Conservation (phyloP, 2,888 invertebrate genomes). For the Amphipyra tragopoginis region DNA sequence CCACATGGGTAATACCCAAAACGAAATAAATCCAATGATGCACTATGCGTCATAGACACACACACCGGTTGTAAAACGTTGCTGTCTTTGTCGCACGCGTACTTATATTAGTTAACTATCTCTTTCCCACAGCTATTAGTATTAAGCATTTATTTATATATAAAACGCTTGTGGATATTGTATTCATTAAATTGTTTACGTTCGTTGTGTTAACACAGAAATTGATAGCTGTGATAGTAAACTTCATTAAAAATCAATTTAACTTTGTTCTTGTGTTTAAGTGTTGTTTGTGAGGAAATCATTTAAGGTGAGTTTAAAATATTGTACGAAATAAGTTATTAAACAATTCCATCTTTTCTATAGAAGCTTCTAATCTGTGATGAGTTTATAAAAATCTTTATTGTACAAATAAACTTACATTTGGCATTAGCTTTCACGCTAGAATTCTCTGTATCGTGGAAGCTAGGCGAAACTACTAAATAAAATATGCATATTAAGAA, state of each 20-base stretch:
- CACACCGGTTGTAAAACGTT: conserved; percentile 8
- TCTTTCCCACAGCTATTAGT: conserved; percentile 21
- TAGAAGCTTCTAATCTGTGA: no score
- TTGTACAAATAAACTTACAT: no score
- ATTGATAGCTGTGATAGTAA: conserved; percentile 6
- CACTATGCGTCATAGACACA: conserved; percentile 36
- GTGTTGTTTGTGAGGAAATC: background rate
- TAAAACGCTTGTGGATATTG: conserved; percentile 22
- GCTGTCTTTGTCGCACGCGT: conserved; percentile 13
- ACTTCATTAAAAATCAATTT: background rate
- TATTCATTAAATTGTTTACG: conserved; percentile 42
- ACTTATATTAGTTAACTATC: conserved; percentile 6
- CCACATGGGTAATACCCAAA: conserved; percentile 31
- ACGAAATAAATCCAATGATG: conserved; percentile 19
- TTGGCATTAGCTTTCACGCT: no score
- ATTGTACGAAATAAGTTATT: no score
- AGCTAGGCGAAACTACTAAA: no score
- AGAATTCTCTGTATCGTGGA: no score
- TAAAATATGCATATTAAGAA: no score
- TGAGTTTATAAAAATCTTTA: no score
- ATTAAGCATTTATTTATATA: conserved; percentile 37
- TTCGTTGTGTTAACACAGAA: conserved; percentile 26
- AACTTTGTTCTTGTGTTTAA: conserved; percentile 1
- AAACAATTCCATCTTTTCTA: no score
- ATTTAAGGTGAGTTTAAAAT: conserved; percentile 27